Evolutionary conservation across 2,888 invertebrate species (phyloP).

Genomic region (Pachliopta kotzebuea): DNA sequence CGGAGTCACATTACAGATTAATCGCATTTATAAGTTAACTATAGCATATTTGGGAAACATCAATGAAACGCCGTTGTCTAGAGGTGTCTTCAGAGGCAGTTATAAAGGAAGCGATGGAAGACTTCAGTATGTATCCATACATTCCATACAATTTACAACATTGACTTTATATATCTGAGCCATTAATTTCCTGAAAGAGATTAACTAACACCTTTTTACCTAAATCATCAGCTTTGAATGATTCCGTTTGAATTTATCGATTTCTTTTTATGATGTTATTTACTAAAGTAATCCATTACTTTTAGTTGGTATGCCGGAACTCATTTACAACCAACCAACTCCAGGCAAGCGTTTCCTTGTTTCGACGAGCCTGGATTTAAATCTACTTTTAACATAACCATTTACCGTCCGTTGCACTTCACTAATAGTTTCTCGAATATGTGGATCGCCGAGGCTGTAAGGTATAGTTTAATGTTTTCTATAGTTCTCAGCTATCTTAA

Average conservation of each 20-base stretch:
- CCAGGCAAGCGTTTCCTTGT: conserved; percentile 89
- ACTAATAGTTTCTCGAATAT: conserved; percentile 64
- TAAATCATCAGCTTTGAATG: too few relatives aligned
- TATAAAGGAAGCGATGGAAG: conserved; percentile 51
- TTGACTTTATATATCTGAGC: not conserved
- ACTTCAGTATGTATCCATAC: conserved; percentile 52
- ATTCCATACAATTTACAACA: not conserved
- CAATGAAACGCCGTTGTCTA: conserved; percentile 66
- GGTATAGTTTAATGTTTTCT: conserved; percentile 41
- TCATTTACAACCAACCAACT: conserved; percentile 89
- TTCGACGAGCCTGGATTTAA: conserved; percentile 89
- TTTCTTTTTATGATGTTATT: too few relatives aligned
- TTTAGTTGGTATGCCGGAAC: conserved; percentile 88
- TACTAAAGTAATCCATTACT: conserved; percentile 3
- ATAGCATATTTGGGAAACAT: conserved; percentile 65
- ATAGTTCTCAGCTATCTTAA: too few relatives aligned
- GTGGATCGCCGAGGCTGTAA: conserved; percentile 40
- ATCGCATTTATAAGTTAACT: conserved; percentile 45
- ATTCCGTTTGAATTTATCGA: too few relatives aligned
- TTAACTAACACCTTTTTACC: not conserved
- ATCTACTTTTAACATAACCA: conserved; percentile 79
- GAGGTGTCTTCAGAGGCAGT: conserved; percentile 70
- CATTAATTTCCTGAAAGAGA: too few relatives aligned
- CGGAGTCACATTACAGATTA: conserved; percentile 46
- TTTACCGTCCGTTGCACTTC: conserved; percentile 57